These are phyloP conservation scores for Ctenopoma kingsleyae DNA, from an alignment of 2,797 vertebrate species.

Conservation along the genomic window DNA sequence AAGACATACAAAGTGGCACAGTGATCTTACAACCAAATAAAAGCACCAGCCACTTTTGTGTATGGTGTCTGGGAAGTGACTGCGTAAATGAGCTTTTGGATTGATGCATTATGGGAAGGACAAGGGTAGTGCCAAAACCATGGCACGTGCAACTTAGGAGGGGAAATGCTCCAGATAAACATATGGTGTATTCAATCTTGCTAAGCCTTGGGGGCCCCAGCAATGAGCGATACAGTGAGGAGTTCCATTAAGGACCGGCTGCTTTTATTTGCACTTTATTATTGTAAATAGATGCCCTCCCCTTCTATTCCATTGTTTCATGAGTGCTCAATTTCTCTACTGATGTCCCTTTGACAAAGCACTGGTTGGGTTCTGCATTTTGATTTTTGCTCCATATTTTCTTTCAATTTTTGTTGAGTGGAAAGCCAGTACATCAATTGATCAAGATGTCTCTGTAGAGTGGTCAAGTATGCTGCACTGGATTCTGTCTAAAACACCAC, in stretches of 20 bases:
- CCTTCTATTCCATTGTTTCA: slow-evolving; percentile 57
- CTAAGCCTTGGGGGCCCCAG: slow-evolving; percentile 68
- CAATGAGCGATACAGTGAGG: slow-evolving; percentile 73
- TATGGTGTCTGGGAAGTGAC: slow-evolving; percentile 59
- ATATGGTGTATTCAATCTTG: slow-evolving; percentile 83
- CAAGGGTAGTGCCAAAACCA: slow-evolving; percentile 72
- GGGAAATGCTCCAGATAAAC: slow-evolving; percentile 77
- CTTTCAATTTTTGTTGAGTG: slow-evolving; percentile 13
- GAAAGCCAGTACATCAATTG: slow-evolving; percentile 23
- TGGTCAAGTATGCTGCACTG: slow-evolving; percentile 19
- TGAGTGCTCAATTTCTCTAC: slow-evolving; percentile 41
- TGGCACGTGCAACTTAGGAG: slow-evolving; percentile 69
- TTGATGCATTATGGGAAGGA: slow-evolving; percentile 76
- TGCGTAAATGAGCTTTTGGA: slow-evolving; percentile 68
- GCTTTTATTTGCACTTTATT: slow-evolving; percentile 77
- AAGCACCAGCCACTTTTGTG: slow-evolving; percentile 34
- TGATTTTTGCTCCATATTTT: slow-evolving; percentile 30
- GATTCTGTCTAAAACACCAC: slow-evolving; percentile 22
- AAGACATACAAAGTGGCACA: slow-evolving; percentile 27
- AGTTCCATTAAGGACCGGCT: slow-evolving; percentile 75
- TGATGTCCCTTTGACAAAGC: slow-evolving; percentile 53
- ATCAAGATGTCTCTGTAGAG: slow-evolving; percentile 32
- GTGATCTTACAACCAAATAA: slow-evolving; percentile 52
- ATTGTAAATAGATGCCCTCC: slow-evolving; percentile 67
- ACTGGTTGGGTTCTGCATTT: slow-evolving; percentile 23